These are phyloP conservation scores for Heterohyrax brucei DNA, from an alignment of 2,797 vertebrate species.

Conservation along the genomic window DNA sequence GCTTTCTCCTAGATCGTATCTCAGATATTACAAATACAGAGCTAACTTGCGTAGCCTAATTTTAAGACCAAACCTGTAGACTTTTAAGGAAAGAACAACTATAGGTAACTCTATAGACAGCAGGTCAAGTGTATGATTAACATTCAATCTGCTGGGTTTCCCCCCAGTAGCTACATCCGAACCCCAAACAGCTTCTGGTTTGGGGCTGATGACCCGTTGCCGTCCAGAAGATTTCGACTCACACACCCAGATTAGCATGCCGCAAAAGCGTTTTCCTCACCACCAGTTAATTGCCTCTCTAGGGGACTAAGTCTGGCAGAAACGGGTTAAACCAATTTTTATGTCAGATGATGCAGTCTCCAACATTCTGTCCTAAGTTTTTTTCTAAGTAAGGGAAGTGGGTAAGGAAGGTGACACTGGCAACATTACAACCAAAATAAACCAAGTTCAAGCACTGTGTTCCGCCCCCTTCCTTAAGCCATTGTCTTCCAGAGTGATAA, in stretches of 20 bases:
- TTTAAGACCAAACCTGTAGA: conserved; percentile 13
- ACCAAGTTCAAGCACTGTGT: conserved; percentile 9
- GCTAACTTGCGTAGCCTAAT: neutral
- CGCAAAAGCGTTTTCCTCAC: neutral
- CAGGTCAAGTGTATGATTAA: neutral
- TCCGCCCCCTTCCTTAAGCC: conserved; percentile 63
- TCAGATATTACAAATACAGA: neutral
- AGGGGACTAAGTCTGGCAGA: conserved; percentile 3
- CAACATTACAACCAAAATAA: conserved; percentile 36
- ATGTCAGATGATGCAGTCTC: conserved; percentile 29
- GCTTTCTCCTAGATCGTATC: neutral
- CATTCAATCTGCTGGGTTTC: neutral
- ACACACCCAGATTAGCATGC: neutral
- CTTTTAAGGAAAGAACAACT: neutral
- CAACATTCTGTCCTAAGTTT: conserved; percentile 39
- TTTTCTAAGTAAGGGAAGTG: neutral
- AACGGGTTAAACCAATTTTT: conserved; percentile 47
- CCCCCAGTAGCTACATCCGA: neutral
- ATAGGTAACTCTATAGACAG: neutral
- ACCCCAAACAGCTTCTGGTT: neutral
- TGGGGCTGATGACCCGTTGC: too few species aligned
- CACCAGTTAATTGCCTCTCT: neutral
- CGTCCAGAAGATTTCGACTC: too few species aligned
- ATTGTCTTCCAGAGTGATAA: conserved; percentile 3
- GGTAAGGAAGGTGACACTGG: neutral